These are phyloP conservation scores for Halcyon chelicuti DNA, from an alignment of 2,797 vertebrate species.

Conservation along the genomic window DNA sequence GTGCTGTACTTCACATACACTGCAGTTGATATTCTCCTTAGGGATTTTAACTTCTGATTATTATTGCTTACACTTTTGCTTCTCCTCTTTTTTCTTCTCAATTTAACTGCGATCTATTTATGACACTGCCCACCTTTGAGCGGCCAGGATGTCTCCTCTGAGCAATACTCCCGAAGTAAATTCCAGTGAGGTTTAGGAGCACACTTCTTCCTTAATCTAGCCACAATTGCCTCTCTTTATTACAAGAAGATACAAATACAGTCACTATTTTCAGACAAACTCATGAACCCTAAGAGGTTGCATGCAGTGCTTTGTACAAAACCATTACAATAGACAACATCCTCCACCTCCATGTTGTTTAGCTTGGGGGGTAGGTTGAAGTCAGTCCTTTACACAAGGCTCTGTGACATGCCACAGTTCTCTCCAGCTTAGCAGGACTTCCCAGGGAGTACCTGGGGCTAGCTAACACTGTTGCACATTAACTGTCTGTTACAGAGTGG, in stretches of 20 bases:
- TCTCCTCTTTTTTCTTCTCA: neutral
- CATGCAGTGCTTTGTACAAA: neutral
- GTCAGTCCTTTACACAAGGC: neutral
- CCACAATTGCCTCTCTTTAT: neutral
- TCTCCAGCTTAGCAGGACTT: constrained; percentile 78
- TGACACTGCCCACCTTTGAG: neutral
- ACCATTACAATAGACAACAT: neutral
- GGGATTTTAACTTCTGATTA: constrained; percentile 9
- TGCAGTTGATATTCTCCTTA: neutral
- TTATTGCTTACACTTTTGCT: neutral
- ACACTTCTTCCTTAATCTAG: neutral
- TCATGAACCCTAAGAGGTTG: neutral
- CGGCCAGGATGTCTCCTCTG: neutral
- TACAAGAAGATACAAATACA: neutral
- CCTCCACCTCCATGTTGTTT: neutral
- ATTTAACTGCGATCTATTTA: neutral
- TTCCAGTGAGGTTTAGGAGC: neutral
- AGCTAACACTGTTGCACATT: constrained; percentile 75
- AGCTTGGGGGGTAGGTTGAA: neutral
- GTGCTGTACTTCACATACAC: neutral
- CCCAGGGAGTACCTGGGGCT: constrained; percentile 77
- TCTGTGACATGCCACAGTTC: constrained; percentile 57
- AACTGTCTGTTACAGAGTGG: constrained; percentile 75
- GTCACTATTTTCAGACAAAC: neutral
- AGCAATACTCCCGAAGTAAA: neutral